Base-by-base conservation (phyloP, 2,113 vertebrate species). In the Synodontis membranacea region DNA sequence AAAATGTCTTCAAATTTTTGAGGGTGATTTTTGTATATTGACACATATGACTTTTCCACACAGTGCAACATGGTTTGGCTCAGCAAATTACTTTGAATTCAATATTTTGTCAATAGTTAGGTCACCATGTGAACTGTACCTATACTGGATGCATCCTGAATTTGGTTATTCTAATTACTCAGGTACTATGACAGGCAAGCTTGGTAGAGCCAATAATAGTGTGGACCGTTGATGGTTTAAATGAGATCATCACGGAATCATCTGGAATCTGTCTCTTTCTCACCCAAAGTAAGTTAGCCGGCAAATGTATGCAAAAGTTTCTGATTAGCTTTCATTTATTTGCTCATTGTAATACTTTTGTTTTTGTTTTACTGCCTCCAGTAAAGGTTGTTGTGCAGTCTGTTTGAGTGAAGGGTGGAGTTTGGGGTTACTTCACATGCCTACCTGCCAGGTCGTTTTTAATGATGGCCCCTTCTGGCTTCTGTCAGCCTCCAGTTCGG, bases 381-480 rank as follows among this genome's bases (percentile, higher is more conserved):
- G 37, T 66, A 31, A 76, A 83, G 34, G 15, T 19, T 11, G 17
- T 39, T 80, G 50, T 39, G 31, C 21, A 50, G 74, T 31, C 46
- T 15, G 42, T 48, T 3, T 50, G n/a, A 50, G 5, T 44, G 28
- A 76, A 76, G 5, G 28, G 44, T 76, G 46, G 74, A 9, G 44
- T 50, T 70, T 86, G 70, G 54, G 62, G 56, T 72, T 86, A n/a
- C 64, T 78, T 83, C 68, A 66, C 70, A 83, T 52, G 44, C 9
- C 79, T 82, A 28, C 54, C 82, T 52, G 28, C 39, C 39, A 81
- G 54, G 66, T 46, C 74, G 72, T 17, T 82, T 89, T 84, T 86
- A 90, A 86, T 86, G 70, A 82, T 82, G 68, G 75, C 8, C 60
- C 50, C 48, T 82, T n/a, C 25, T 54, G 72, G 23, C 44, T 25